Evolutionary conservation across 2,797 vertebrate species (phyloP), one percentile per base, ranked within the genome.

Genomic region (Erithacus rubecula): DNA sequence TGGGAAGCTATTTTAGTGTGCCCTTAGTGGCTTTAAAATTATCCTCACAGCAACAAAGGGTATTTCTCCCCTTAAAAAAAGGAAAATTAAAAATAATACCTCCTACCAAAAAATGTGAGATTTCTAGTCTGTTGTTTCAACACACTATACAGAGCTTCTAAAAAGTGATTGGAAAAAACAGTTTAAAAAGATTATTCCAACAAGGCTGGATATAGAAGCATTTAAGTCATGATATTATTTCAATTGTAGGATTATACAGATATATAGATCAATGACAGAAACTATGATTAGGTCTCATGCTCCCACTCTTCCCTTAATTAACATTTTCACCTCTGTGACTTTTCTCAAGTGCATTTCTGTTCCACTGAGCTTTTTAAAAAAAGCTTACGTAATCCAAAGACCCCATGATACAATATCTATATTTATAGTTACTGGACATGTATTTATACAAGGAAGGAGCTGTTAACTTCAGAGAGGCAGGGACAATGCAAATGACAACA

Each of bases 1-100:
- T 95, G 88, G 65, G 95, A 96, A 96, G 93, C 70, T 95, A 91
- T 94, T 96, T 97, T 88, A 96, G 76, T 74, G 47, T 55, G 55
- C 74, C 79, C 87, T 92, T 87, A 92, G 93, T 81, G 95, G 83
- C 93, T 96, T 94, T 92, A 83, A 95, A 95, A 87, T 59, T 64
- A 83, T 87, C 39, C 63, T 94, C 59, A 72, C 11, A 89, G 71
- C 44, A 87, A 95, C 68, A 91, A 90, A 91, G 71, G 44, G 29
- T 76, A 88, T 63, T 91, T 94, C 89, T 88, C 65, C 85, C 68
- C 44, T 12, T 46, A 19, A 63, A 81, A 68, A 65, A 51, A 0
- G 4, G 26, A 62, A 65, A 23, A 11, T 30, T 5, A n/a, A 15
- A 68, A 70, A 27, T 36, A 46, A 51, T 5, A 75, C 41, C 53